These are phyloP conservation scores for Spheniscus mendiculus DNA, from an alignment of 2,113 vertebrate species.

Conservation along the genomic window DNA sequence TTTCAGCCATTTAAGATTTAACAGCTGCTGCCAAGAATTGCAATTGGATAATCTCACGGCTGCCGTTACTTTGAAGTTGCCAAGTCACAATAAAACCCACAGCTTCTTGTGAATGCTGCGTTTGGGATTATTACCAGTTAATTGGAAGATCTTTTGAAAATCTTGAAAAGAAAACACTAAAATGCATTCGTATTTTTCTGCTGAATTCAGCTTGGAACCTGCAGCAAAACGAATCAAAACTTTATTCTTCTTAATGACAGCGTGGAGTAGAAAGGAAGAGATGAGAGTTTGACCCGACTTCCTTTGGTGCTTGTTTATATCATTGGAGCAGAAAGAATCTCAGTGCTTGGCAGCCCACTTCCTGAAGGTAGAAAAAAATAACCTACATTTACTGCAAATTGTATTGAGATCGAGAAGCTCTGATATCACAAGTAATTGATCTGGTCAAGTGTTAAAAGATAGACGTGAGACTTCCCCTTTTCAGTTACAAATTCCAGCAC, in stretches of 20 bases:
- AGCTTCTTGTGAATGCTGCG: background rate
- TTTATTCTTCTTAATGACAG: background rate
- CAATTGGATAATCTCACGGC: constrained; percentile 2
- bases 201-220: background rate
- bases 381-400: background rate
- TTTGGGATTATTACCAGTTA: background rate
- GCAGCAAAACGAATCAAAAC: background rate
- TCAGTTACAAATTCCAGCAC: background rate
- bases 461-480: background rate
- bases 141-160: background rate
- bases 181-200: background rate
- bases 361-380: constrained; percentile 35
- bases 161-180: background rate
- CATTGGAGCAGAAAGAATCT: constrained; percentile 60
- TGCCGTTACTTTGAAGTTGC: constrained; percentile 24
- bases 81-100: background rate
- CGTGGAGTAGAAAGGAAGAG: constrained; percentile 4
- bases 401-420: background rate
- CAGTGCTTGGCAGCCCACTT: constrained; percentile 41
- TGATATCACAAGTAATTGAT: background rate
- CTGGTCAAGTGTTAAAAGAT: background rate
- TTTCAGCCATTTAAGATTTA: constrained; percentile 48
- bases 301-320: constrained; percentile 57
- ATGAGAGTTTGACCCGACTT: constrained; percentile 54
- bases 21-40: constrained; percentile 33